Evolutionary conservation across 1,140 invertebrate genomes (phyloP).

Genomic region (Bilobella aurantiaca): DNA sequence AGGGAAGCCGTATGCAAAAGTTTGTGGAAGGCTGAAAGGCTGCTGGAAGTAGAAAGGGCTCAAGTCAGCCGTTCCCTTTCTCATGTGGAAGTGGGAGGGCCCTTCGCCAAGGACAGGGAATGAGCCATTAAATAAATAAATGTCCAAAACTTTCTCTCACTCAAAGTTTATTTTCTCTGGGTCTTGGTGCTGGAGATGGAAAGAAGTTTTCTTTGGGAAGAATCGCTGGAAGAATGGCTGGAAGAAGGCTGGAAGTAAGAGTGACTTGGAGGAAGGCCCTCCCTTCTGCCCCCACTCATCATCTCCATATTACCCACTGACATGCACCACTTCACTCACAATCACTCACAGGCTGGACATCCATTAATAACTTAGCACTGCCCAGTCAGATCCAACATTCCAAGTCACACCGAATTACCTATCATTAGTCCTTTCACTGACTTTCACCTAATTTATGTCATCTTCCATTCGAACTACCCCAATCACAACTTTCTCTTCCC

Average conservation of each 20-base stretch:
- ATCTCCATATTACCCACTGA: slow-evolving; percentile 1
- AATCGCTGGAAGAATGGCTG: neutral
- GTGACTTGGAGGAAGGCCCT: neutral
- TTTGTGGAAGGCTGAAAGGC: neutral
- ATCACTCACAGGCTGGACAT: neutral
- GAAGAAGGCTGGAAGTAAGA: neutral
- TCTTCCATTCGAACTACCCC: too few relatives aligned
- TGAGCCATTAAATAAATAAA: slow-evolving; percentile 9
- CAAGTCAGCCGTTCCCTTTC: slow-evolving; percentile 8
- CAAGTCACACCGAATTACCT: too few relatives aligned
- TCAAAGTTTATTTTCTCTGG: slow-evolving; percentile 5
- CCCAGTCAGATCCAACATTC: too few relatives aligned
- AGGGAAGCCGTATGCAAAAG: neutral
- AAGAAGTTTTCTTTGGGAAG: neutral
- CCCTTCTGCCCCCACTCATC: neutral
- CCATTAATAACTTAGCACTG: neutral
- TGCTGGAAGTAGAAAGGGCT: neutral
- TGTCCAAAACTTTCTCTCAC: slow-evolving; percentile 8
- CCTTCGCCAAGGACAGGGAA: neutral
- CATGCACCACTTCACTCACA: neutral
- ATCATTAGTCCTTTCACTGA: too few relatives aligned
- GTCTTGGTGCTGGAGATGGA: neutral
- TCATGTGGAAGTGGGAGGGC: neutral
- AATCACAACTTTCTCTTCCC: too few relatives aligned
- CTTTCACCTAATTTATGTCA: too few relatives aligned